Conservation (phyloP, 2,797 vertebrate species). For the Myotis vivesi region DNA sequence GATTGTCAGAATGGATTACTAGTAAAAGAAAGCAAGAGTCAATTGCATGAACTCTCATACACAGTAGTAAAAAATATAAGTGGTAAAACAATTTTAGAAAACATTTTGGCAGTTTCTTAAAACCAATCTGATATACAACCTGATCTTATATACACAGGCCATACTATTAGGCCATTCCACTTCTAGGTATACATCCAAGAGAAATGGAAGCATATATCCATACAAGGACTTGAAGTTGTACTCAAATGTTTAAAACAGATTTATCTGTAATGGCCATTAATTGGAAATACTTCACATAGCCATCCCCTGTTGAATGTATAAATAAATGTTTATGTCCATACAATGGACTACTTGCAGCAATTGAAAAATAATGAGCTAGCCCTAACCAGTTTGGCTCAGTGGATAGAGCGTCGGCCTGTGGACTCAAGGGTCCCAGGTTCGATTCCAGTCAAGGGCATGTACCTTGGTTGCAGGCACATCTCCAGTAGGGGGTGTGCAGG, state of each 20-base stretch:
- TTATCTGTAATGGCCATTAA: background rate
- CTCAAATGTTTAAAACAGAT: background rate
- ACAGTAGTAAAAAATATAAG: background rate
- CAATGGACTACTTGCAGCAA: background rate
- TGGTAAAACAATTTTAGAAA: background rate
- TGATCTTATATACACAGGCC: background rate
- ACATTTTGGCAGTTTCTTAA: background rate
- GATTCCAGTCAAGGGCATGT: no score
- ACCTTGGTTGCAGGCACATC: no score
- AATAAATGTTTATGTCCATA: background rate
- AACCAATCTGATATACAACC: background rate
- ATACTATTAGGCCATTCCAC: background rate
- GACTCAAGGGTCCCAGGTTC: no score
- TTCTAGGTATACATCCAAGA: background rate
- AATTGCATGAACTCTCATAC: background rate
- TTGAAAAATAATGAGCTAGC: background rate
- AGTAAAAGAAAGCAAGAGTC: background rate
- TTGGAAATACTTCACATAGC: background rate
- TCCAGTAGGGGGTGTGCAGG: no score
- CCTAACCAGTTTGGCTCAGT: no score
- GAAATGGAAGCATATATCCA: background rate
- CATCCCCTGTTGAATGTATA: background rate
- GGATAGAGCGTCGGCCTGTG: no score
- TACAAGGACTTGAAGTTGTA: background rate
- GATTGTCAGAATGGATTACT: background rate